phyloP scores from a whole-genome alignment of 2,113 vertebrate genomes.

The Bothrops jararaca region DNA sequence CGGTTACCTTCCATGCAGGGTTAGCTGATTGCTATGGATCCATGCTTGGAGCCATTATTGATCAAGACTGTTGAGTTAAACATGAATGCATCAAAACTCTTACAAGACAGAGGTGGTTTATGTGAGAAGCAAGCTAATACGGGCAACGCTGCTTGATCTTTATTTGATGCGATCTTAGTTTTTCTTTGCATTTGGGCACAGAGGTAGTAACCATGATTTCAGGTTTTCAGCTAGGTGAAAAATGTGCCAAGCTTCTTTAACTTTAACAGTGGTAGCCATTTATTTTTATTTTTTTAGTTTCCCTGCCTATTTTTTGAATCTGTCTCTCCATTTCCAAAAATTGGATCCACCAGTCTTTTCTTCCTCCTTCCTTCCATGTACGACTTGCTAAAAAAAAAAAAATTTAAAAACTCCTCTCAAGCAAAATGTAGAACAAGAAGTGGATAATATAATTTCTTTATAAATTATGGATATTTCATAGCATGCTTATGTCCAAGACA shows the following conservation, averaged over 20 bases:
- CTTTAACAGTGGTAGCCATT: background rate
- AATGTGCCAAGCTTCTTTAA: background rate
- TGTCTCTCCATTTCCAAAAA: background rate
- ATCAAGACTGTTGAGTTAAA: conserved; percentile 44
- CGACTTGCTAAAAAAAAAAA: background rate
- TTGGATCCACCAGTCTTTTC: background rate
- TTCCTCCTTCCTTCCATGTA: background rate
- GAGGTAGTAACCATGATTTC: background rate
- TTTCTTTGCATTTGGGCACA: background rate
- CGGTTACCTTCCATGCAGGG: conserved; percentile 34
- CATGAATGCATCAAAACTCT: conserved; percentile 41
- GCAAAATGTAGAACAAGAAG: background rate
- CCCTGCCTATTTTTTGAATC: background rate
- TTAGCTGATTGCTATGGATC: conserved; percentile 40
- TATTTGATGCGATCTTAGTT: background rate
- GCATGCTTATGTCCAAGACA: background rate
- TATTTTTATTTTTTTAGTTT: background rate
- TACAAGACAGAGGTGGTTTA: conserved; percentile 32
- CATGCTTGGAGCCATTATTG: conserved; percentile 43
- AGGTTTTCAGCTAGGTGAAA: background rate
- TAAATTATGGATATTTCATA: background rate
- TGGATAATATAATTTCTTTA: background rate
- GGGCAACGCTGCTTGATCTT: background rate
- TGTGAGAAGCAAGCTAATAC: conserved; percentile 28
- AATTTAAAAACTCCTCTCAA: background rate